phyloP scores from a whole-genome alignment of 1,140 invertebrate species.

The Andrena cerasifolii region DNA sequence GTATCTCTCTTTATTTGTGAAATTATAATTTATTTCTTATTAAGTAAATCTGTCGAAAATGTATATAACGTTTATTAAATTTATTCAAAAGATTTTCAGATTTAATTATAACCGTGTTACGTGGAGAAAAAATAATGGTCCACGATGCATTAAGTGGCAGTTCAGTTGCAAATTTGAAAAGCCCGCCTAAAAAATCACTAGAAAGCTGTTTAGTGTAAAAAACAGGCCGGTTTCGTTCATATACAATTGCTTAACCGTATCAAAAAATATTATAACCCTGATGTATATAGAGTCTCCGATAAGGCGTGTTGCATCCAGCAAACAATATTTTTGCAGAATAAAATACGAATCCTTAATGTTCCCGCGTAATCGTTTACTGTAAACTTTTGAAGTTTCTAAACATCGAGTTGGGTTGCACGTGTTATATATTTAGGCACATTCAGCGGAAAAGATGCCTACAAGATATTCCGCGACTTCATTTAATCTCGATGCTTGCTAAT shows the following conservation, averaged over 20 bases:
- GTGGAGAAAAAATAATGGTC: conserved; percentile 29
- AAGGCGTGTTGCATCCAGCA: conserved; percentile 7
- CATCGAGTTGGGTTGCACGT: background rate
- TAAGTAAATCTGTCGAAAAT: conserved; percentile 37
- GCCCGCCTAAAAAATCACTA: conserved; percentile 43
- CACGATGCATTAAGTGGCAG: conserved; percentile 41
- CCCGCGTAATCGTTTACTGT: background rate
- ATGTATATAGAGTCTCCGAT: conserved; percentile 26
- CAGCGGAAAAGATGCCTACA: background rate
- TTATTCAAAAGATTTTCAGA: conserved; percentile 25
- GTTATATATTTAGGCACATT: background rate
- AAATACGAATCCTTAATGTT: background rate
- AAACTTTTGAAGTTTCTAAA: background rate
- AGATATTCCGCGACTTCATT: background rate
- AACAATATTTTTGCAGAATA: conserved; percentile 26
- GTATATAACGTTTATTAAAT: conserved; percentile 33
- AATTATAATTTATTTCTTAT: conserved; percentile 37
- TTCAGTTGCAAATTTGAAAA: conserved; percentile 43
- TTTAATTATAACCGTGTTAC: conserved; percentile 25
- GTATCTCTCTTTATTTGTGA: background rate
- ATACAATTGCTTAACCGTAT: conserved; percentile 58
- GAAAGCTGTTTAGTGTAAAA: conserved; percentile 49
- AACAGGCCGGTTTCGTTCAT: conserved; percentile 27
- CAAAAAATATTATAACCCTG: conserved; percentile 70
- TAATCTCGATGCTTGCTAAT: background rate